Percentiles rank a stretch among this genome's conserved stretches.
Conservation (phyloP, 1,140 invertebrate species). For the Platorchestia sp. region DNA sequence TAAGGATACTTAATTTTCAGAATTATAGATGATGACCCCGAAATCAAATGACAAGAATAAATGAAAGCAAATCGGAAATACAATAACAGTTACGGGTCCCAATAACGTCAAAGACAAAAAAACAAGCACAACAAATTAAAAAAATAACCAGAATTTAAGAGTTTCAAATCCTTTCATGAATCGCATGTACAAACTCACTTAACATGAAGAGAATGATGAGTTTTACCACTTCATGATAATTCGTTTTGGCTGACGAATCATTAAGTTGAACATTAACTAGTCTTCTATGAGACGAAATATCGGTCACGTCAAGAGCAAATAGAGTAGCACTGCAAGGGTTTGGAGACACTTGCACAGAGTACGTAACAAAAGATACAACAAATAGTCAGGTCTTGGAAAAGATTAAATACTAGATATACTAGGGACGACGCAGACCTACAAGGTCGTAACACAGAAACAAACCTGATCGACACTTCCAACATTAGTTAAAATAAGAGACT, state of each 20-base stretch:
- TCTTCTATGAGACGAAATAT: background rate
- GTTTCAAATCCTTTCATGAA: background rate
- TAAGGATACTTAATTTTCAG: background rate
- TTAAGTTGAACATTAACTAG: background rate
- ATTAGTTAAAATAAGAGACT: background rate
- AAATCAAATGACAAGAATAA: background rate
- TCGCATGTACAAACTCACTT: background rate
- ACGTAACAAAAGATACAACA: constrained; percentile 30
- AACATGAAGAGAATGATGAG: background rate
- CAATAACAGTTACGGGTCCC: background rate
- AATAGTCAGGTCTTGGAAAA: constrained; percentile 15
- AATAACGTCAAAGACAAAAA: constrained; percentile 10
- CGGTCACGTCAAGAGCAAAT: background rate
- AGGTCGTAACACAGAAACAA: background rate
- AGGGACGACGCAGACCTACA: constrained; percentile 15
- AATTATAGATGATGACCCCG: background rate
- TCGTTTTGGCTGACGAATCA: background rate
- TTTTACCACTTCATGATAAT: background rate
- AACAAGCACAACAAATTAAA: background rate
- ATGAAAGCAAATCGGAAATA: background rate
- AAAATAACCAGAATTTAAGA: background rate
- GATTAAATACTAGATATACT: background rate
- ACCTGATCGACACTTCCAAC: constrained; percentile 28
- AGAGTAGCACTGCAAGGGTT: background rate
- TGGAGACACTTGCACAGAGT: background rate